Evolutionary conservation across 2,888 invertebrate genomes (phyloP).

Genomic region (Netelia fuscicornis): DNA sequence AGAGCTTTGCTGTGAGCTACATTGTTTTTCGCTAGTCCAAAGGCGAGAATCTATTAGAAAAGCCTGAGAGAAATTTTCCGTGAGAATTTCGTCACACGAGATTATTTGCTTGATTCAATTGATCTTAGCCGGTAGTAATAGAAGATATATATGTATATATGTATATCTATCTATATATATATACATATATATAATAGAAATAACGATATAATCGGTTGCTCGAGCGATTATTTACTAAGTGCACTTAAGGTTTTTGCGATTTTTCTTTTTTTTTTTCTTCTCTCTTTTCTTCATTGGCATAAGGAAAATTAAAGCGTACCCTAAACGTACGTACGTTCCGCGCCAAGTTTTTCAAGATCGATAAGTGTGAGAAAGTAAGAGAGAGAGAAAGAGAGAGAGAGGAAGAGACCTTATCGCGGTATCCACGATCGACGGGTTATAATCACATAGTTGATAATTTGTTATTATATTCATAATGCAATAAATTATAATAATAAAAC

Average conservation of each 20-base stretch:
- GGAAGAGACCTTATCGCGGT: conserved; percentile 17
- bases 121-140: conserved; percentile 57
- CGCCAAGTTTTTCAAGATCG: conserved; percentile 18
- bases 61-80: conserved; percentile 30
- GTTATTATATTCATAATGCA: conserved; percentile 74
- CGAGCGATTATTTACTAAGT: conserved; percentile 67
- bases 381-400: conserved; percentile 17
- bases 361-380: conserved; percentile 5
- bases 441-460: conserved; percentile 68
- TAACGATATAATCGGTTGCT: conserved; percentile 54
- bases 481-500: conserved; percentile 65
- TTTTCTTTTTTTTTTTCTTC: conserved; percentile 30
- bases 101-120: conserved; percentile 56
- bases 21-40: conserved; percentile 62
- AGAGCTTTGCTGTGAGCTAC: conserved; percentile 19
- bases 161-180: background rate
- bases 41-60: conserved; percentile 50
- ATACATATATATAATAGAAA: conserved; percentile 28
- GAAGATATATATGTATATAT: conserved; percentile 17
- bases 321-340: conserved; percentile 30
- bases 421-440: conserved; percentile 52
- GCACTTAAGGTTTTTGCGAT: conserved; percentile 64
- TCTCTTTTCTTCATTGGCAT: conserved; percentile 33
- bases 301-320: conserved; percentile 4
- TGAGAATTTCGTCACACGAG: conserved; percentile 54